phyloP scores from a whole-genome alignment of 2,888 invertebrate genomes.

The Drosophila dives region DNA sequence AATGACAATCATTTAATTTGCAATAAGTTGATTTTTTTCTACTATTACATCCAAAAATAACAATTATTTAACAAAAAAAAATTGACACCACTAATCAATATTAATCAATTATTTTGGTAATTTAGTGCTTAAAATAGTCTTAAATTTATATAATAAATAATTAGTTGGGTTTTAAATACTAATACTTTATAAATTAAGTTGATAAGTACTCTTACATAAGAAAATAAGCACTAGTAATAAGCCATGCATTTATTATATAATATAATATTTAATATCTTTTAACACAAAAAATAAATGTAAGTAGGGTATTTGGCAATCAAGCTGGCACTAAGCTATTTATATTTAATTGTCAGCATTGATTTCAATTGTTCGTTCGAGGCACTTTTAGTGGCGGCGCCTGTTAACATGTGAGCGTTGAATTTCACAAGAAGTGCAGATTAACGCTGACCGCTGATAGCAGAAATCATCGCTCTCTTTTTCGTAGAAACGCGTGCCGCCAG shows the following conservation, averaged over 20 bases:
- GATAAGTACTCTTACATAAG: too few relatives aligned
- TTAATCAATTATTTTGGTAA: background rate
- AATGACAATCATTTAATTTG: too few relatives aligned
- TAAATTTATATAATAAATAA: background rate
- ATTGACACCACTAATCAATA: background rate
- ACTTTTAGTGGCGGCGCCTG: conserved; percentile 33
- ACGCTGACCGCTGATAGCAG: conserved; percentile 17
- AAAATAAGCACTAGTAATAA: too few relatives aligned
- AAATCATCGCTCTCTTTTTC: conserved; percentile 20
- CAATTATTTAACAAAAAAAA: background rate
- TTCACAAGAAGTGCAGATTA: conserved; percentile 64
- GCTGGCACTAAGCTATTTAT: background rate
- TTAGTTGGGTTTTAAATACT: background rate
- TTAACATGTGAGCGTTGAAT: conserved; percentile 66
- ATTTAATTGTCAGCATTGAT: conserved; percentile 23
- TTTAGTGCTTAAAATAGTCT: background rate
- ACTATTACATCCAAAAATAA: background rate
- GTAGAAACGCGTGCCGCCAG: conserved; percentile 53
- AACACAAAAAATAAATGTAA: background rate
- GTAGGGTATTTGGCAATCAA: conserved; percentile 3
- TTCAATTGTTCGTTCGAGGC: conserved; percentile 22
- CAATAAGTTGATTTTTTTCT: background rate
- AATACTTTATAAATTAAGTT: background rate
- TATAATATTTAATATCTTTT: too few relatives aligned
- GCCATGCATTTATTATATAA: too few relatives aligned